Evolutionary conservation across 1,140 invertebrate genomes (phyloP).

Genomic region (Harlomillsia oculata): DNA sequence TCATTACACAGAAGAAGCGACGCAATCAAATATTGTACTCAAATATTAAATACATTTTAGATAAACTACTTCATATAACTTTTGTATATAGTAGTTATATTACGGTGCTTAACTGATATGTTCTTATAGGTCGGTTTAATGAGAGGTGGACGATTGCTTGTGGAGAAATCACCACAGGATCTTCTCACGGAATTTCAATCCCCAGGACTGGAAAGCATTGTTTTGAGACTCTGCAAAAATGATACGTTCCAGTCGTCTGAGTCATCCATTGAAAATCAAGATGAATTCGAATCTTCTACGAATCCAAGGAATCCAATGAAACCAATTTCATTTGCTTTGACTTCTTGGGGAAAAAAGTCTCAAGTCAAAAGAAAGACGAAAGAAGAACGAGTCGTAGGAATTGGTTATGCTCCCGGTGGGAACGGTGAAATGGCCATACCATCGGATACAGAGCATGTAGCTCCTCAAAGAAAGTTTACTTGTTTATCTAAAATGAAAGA

Average conservation of each 20-base stretch:
- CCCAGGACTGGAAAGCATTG: neutral
- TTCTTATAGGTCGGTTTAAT: constrained; percentile 1
- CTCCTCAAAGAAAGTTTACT: neutral
- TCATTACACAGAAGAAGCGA: neutral
- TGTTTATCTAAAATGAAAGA: neutral
- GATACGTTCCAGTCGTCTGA: neutral
- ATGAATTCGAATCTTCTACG: too few species aligned
- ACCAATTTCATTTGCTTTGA: neutral
- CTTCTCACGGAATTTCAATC: neutral
- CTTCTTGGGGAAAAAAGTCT: neutral
- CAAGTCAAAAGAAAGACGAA: neutral
- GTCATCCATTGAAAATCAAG: too few species aligned
- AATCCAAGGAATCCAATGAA: neutral
- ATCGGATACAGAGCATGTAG: neutral
- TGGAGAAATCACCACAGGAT: neutral
- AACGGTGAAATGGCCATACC: neutral
- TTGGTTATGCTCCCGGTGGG: neutral
- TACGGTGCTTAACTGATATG: neutral
- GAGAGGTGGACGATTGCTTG: neutral
- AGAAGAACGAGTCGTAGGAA: neutral
- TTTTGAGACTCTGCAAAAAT: neutral
- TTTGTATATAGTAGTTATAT: neutral
- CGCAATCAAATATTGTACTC: neutral
- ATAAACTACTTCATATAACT: too few species aligned
- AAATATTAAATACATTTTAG: neutral